A percentile compares a stretch with the other conserved stretches of the same genome.
phyloP scores from a whole-genome alignment of 23 tunicate species.

The Oikopleura dioica region DNA sequence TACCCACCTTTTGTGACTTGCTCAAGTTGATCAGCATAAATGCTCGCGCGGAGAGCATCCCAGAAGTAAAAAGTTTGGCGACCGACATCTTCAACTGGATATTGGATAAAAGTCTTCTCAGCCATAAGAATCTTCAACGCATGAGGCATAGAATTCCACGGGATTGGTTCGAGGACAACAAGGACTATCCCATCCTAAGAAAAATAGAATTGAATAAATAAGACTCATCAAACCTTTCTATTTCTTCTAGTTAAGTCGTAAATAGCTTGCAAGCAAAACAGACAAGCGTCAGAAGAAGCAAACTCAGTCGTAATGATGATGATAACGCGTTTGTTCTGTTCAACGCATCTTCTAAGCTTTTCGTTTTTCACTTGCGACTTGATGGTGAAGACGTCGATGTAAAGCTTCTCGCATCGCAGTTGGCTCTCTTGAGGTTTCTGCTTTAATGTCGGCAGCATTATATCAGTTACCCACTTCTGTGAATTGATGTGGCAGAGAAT shows the following conservation, averaged over 20 bases:
- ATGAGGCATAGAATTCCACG: constrained; percentile 40
- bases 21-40: constrained; percentile 13
- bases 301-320: constrained; percentile 28
- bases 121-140: constrained; percentile 25
- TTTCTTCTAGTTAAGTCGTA: not conserved
- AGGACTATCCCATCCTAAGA: constrained; percentile 40
- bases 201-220: not conserved
- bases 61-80: constrained; percentile 53
- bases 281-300: constrained; percentile 22
- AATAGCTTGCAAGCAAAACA: constrained; percentile 28
- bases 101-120: constrained; percentile 61
- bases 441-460: constrained; percentile 34
- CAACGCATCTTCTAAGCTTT: not conserved
- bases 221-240: not conserved
- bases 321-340: not conserved
- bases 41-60: constrained; percentile 29
- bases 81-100: constrained; percentile 29
- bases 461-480: constrained; percentile 41
- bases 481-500: constrained; percentile 30
- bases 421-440: constrained; percentile 7
- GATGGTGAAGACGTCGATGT: constrained; percentile 51
- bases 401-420: constrained; percentile 15
- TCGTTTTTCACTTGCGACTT: constrained; percentile 37
- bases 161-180: constrained; percentile 27
- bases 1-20: constrained; percentile 31